Evolutionary conservation across 2,797 vertebrate species (phyloP), one percentile per base, ranked within the genome.

Genomic region (Acipenser ruthenus): DNA sequence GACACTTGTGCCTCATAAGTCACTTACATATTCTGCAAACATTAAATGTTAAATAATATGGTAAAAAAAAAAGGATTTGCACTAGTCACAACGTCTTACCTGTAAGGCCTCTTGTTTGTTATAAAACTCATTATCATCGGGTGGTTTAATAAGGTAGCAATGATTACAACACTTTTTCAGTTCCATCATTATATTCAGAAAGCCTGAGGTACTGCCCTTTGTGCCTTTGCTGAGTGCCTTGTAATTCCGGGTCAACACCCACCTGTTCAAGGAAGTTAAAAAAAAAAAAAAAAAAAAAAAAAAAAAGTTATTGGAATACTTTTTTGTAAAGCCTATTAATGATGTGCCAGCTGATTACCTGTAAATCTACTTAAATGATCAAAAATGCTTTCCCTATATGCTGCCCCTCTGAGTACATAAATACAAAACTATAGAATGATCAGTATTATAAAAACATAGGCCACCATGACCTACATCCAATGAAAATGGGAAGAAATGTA

Each of bases 171-270:
- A 99, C 83, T 99, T 99, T 86, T 99, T 99, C 74, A 99, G 85
- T 78, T 99, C 97, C 97, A 99, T 99, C 95, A 99, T 98, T 68
- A 99, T 89, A 82, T 99, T 99, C 72, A 99, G 89, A 84, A 99
- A 99, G 69, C 97, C 97, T 6, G 97, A 99, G 5, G 95, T 99
- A 88, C 97, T 99, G 75, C 97, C 97, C 88, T 98, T 98, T 62
- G 91, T 92, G 77, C 97, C 97, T 91, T 99, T 99, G 75, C 94
- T 98, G 4, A 99, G 90, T 72, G 97, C 97, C 86, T 99, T 99
- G 72, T 98, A 99, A 89, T 99, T 99, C 72, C 97, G 92, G 51
- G 97, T 99, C 86, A 99, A 88, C 80, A 99, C 98, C 97, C 97
- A 99, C 75, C 96, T 99, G 60, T 47, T 60, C 11, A 63, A 68